phyloP scores from a whole-genome alignment of 2,113 vertebrate genomes.

The Heliornis fulica region DNA sequence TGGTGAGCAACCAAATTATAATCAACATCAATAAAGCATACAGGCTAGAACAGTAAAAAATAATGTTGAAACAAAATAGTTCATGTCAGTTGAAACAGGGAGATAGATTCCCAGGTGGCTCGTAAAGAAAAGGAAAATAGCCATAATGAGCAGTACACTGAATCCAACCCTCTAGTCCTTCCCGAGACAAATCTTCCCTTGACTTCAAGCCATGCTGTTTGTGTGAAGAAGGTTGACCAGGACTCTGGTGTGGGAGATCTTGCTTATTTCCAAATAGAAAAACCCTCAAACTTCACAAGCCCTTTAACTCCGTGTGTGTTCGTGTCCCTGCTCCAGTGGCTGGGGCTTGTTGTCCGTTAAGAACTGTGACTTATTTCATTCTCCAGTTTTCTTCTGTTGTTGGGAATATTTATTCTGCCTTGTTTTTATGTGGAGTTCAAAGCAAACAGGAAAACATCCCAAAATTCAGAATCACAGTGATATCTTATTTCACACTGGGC shows the following conservation, averaged over 20 bases:
- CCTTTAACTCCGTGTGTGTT: slow-evolving; percentile 27
- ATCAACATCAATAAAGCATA: slow-evolving; percentile 48
- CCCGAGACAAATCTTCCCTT: slow-evolving; percentile 1
- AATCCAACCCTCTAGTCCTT: slow-evolving; percentile 11
- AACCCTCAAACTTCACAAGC: not conserved
- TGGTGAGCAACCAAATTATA: slow-evolving; percentile 57
- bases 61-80: slow-evolving; percentile 45
- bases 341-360: not conserved
- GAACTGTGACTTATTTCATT: not conserved
- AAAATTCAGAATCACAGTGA: not conserved
- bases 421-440: slow-evolving; percentile 19
- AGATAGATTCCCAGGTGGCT: slow-evolving; percentile 45
- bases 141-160: slow-evolving; percentile 21
- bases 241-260: not conserved
- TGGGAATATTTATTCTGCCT: not conserved
- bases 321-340: not conserved
- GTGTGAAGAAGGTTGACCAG: slow-evolving; percentile 8
- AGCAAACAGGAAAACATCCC: not conserved
- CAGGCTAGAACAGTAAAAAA: slow-evolving; percentile 43
- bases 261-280: slow-evolving; percentile 4
- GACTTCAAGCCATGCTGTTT: not conserved
- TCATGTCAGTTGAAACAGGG: slow-evolving; percentile 45
- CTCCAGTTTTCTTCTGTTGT: not conserved
- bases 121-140: slow-evolving; percentile 37
- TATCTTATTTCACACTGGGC: not conserved